phyloP scores from a whole-genome alignment of 2,888 invertebrate genomes.

The Aspidiotus destructor region DNA sequence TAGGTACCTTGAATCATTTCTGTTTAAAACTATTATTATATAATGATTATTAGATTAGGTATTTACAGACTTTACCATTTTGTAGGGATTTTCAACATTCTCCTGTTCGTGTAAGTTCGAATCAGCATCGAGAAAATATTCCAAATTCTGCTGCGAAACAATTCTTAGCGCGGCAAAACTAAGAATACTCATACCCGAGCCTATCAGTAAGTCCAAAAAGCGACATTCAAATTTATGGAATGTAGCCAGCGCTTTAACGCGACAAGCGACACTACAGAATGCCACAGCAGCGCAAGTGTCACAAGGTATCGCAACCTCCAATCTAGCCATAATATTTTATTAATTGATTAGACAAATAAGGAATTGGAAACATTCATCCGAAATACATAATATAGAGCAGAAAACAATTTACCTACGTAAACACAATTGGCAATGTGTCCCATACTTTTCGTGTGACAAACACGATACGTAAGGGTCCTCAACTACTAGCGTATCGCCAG shows the following conservation, averaged over 20 bases:
- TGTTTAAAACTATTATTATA: too few relatives aligned
- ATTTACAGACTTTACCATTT: neutral
- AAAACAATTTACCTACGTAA: conserved; percentile 52
- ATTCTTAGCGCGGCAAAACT: conserved; percentile 65
- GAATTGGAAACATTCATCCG: neutral
- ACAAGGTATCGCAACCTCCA: conserved; percentile 60
- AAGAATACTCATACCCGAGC: conserved; percentile 72
- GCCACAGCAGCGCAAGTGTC: conserved; percentile 64
- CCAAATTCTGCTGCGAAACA: conserved; percentile 58
- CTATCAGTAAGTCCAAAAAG: conserved; percentile 62
- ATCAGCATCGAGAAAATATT: conserved; percentile 36
- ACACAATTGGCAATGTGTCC: conserved; percentile 72
- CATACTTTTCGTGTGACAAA: conserved; percentile 60
- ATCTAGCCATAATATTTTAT: conserved; percentile 41
- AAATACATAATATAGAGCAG: neutral
- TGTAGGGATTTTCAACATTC: neutral
- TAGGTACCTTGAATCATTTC: too few relatives aligned
- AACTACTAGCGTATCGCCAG: conserved; percentile 62
- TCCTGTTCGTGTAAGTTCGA: neutral
- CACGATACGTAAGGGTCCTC: conserved; percentile 67
- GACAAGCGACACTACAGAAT: conserved; percentile 60
- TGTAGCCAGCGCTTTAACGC: conserved; percentile 52
- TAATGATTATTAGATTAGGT: too few relatives aligned
- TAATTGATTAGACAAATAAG: neutral
- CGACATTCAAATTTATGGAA: conserved; percentile 70